Percentiles rank a stretch among this genome's conserved stretches.
These are phyloP conservation scores for Acipenser transmontanus DNA, from an alignment of 2,797 vertebrate genomes.

Conservation along the genomic window DNA sequence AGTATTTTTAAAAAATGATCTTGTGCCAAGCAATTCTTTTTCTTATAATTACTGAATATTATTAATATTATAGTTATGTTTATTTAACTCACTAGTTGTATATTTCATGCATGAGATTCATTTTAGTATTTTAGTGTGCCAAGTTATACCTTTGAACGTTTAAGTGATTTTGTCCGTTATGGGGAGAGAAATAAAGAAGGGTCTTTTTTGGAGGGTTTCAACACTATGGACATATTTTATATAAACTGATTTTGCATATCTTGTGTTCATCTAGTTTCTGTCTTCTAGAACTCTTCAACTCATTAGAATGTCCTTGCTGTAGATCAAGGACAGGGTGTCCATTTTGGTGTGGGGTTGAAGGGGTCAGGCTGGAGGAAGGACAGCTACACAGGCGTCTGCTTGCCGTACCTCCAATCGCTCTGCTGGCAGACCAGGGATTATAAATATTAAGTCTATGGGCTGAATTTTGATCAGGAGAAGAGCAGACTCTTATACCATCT, in stretches of 20 bases:
- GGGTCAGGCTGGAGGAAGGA: background rate
- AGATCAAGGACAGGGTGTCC: background rate
- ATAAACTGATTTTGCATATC: conserved; percentile 83
- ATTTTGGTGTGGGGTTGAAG: background rate
- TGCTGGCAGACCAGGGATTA: background rate
- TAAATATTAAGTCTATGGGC: too few relatives aligned
- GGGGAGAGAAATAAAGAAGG: conserved; percentile 40
- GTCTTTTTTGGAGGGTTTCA: conserved; percentile 43
- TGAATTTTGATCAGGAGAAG: too few relatives aligned
- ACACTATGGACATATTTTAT: conserved; percentile 29
- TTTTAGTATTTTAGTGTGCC: conserved; percentile 73
- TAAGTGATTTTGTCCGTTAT: conserved; percentile 59
- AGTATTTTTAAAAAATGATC: conserved; percentile 75
- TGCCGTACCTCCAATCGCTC: background rate
- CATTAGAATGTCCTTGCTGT: conserved; percentile 12
- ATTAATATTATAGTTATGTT: conserved; percentile 50
- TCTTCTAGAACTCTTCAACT: conserved; percentile 13
- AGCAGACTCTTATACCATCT: too few relatives aligned
- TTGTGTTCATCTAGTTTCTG: conserved; percentile 65
- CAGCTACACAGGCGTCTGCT: background rate
- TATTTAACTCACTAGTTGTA: conserved; percentile 64
- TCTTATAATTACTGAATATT: conserved; percentile 38
- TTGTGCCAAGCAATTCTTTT: conserved; percentile 72
- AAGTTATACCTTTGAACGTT: conserved; percentile 66
- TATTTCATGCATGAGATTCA: conserved; percentile 81